phyloP scores from a whole-genome alignment of 2,113 vertebrate species.

The Chionodraco myersi region DNA sequence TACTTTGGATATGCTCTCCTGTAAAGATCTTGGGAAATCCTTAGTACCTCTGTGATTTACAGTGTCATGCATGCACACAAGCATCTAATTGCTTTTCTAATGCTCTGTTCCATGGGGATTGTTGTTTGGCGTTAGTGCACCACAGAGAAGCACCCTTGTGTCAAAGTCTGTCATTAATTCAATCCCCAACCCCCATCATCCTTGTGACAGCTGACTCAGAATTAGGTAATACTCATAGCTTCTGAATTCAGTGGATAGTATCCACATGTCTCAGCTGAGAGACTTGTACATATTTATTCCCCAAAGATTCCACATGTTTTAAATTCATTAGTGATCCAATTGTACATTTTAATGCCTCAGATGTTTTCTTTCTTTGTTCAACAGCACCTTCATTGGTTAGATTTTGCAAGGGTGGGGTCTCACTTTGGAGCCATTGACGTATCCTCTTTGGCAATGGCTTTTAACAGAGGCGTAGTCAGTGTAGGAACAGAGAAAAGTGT shows the following conservation, averaged over 20 bases:
- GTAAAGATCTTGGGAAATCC: constrained; percentile 1
- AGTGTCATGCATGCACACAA: not conserved
- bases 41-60: constrained; percentile 1
- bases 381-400: constrained; percentile 72
- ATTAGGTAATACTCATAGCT: constrained; percentile 32
- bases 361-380: constrained; percentile 31
- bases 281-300: not conserved
- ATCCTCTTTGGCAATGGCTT: constrained; percentile 36
- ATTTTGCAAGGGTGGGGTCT: constrained; percentile 80
- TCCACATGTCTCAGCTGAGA: constrained; percentile 20
- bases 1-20: constrained; percentile 1
- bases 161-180: constrained; percentile 24
- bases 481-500: constrained; percentile 54
- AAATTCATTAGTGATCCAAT: not conserved
- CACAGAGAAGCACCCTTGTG: constrained; percentile 27
- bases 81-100: constrained; percentile 53
- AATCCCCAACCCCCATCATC: not conserved
- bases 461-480: constrained; percentile 48
- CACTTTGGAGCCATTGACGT: constrained; percentile 62
- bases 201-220: constrained; percentile 30
- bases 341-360: not conserved
- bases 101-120: constrained; percentile 17
- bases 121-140: constrained; percentile 33
- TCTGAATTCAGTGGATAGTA: constrained; percentile 2
- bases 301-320: not conserved